Evolutionary conservation across 2,888 invertebrate species (phyloP).

Genomic region (Scaptomyza polygonia): DNA sequence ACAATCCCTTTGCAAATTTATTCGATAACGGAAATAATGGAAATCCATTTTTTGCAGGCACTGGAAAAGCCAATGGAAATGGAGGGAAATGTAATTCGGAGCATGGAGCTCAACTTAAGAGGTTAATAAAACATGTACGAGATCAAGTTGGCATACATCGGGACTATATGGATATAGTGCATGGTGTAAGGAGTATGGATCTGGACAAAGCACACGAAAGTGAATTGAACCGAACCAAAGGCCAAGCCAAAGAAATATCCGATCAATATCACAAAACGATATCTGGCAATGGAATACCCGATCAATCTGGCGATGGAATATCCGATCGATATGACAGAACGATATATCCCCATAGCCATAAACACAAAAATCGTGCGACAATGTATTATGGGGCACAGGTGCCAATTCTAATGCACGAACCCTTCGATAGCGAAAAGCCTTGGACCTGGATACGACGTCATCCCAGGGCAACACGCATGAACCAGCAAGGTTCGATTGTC

Average conservation of each 20-base stretch:
- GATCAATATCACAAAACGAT: no score
- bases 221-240: neutral
- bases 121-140: neutral
- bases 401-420: conserved; percentile 38
- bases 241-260: neutral
- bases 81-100: neutral
- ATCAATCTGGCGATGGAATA: no score
- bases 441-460: conserved; percentile 49
- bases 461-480: conserved; percentile 23
- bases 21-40: neutral
- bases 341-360: no score
- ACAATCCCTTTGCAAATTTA: neutral
- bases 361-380: no score
- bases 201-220: neutral
- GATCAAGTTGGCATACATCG: neutral
- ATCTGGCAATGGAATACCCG: no score
- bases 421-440: conserved; percentile 27
- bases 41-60: neutral
- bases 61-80: no score
- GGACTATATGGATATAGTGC: neutral
- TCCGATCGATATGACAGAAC: no score
- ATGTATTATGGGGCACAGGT: conserved; percentile 24
- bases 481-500: neutral
- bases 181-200: neutral
- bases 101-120: neutral